phyloP scores from a whole-genome alignment of 1,140 invertebrate genomes.

The Dendroctonus ponderosae region DNA sequence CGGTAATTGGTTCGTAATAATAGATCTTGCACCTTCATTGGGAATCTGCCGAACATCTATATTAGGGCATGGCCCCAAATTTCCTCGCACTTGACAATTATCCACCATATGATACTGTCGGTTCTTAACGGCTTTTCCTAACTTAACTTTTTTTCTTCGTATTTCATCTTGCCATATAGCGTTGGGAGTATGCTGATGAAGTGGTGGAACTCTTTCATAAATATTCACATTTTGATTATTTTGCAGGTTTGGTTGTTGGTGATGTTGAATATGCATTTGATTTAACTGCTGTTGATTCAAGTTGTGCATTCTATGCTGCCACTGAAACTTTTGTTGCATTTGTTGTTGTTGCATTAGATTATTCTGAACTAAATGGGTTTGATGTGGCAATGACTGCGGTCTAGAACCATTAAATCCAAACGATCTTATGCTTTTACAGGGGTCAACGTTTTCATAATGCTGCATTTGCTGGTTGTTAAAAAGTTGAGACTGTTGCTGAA shows the following conservation, averaged over 20 bases:
- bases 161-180: constrained; percentile 63
- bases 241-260: constrained; percentile 43
- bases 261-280: constrained; percentile 38
- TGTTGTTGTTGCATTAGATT: constrained; percentile 31
- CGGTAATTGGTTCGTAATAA: constrained; percentile 49
- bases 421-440: constrained; percentile 54
- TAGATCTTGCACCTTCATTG: constrained; percentile 51
- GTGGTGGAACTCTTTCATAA: constrained; percentile 68
- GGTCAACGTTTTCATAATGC: constrained; percentile 46
- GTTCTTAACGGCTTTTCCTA: constrained; percentile 59
- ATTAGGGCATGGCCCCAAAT: constrained; percentile 53
- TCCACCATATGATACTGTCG: constrained; percentile 51
- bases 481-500: constrained; percentile 50
- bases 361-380: constrained; percentile 37
- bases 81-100: constrained; percentile 24
- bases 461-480: constrained; percentile 46
- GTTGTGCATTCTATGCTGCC: constrained; percentile 27
- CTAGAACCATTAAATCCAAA: constrained; percentile 40
- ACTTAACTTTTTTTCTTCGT: constrained; percentile 63
- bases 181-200: constrained; percentile 66
- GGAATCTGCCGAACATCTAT: constrained; percentile 54
- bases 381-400: constrained; percentile 31
- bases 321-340: constrained; percentile 32
- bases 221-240: constrained; percentile 21
- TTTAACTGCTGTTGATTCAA: constrained; percentile 26